Evolutionary conservation across 2,113 vertebrate species (phyloP), one percentile per base, ranked within the genome.

Genomic region (Phyllostomus hastatus): DNA sequence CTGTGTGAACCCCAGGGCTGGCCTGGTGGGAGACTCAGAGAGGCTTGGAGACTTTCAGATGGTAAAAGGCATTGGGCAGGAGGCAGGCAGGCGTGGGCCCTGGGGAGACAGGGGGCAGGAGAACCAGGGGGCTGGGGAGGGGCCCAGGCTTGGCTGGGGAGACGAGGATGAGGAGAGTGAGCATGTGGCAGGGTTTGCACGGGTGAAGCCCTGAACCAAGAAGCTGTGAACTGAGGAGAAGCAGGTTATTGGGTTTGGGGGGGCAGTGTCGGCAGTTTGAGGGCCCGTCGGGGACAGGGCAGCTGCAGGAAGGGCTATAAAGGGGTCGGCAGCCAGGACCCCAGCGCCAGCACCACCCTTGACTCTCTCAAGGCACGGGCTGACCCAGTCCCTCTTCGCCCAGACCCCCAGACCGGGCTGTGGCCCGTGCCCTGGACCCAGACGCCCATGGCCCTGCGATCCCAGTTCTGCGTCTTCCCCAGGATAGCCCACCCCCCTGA

Each of bases 181-280:
- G 9, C 61, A 6, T 0, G 1, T 50, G n/a, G 66, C 57, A 3
- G 14, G n/a, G 35, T 11, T 1, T 7, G 52, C 22, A 24, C 38
- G 79, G 19, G 19, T 5, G 50, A 35, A 87, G 52, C 10, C 2
- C 50, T 41, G 83, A 31, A 16, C 66, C 19, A 0, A 0, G 41
- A 48, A 33, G 50, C 61, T 0, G 9, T n/a, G 59, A 35, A 3
- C 33, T 1, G 43, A 50, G 76, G 72, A 59, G 72, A 52, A 46
- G 50, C 7, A 26, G 89, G 35, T 4, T 10, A 38, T 3, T 8
- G 11, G n/a, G 76, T 28, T 5, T 0, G 57, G 1, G 15, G 19
- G n/a, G 57, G 57, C 2, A 17, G 54, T 57, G 4, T 9, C 61
- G 28, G 33, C 31, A 5, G 35, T 33, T 3, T 0, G 2, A 52